Base-by-base conservation (phyloP, 2,888 invertebrate genomes). In the Pyrocoelia pectoralis region DNA sequence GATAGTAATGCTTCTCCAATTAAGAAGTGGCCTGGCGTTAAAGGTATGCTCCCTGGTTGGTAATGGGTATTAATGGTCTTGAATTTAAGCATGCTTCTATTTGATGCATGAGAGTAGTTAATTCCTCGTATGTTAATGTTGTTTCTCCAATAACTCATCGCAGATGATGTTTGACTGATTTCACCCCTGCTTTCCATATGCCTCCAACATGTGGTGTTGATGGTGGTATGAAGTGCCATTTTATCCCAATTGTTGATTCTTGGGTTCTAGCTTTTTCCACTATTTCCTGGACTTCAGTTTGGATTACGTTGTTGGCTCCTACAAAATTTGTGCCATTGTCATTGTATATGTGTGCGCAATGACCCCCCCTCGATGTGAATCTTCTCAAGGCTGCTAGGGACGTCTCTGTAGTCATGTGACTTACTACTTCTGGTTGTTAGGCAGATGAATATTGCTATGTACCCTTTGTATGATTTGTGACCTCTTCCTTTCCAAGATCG, bases 391-490 rank as follows among this genome's bases (percentile, higher is more conserved):
- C 40, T 40, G 40, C 40, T 4, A 40, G 3, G 40, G 8, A 40
- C 8, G 40, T 9, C n/a, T 40, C 40, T 12, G 40, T 40, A 4
- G 40, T 40, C 40, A 40, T 40, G n/a, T 40, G 2, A 40, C 40
- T 40, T 3, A 40, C 40, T 6, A 13, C 40, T n/a, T 40, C 40
- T 3, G 3, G 24, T 24, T 24, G 24, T 6, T 24, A 24, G 24
- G 6, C 40, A 40, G 40, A 40, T 40, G n/a, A 40, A 40, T n/a
- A 48, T 17, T 5, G 48, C 48, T 5, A 48, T 10, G 48, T 48
- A 48, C 1, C 48, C 48, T 19, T 48, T 48, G n/a, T 18, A 48
- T 10, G 48, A 48, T 12, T 48, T 48, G 19, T 19, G 48, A 1
- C 48, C 48, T 19, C 19, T 17, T 19, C 18, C 48, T 15, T 48